Evolutionary conservation across 2,797 vertebrate species (phyloP), one percentile per base, ranked within the genome.

Genomic region (Xenopus petersii): DNA sequence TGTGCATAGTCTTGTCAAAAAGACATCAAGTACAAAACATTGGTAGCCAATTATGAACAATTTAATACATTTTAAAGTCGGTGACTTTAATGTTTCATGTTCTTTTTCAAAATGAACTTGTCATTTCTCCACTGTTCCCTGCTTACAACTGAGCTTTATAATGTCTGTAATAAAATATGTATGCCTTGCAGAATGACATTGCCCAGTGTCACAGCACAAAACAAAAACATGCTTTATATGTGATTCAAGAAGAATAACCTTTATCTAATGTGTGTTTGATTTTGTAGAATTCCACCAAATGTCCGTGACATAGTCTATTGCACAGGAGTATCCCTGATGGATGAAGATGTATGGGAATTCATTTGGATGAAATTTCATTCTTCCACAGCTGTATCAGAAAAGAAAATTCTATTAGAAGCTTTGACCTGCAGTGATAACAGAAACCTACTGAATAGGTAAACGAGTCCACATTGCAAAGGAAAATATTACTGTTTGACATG

Each of bases 311-410:
- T 99, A 0, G 96, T 98, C 7, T 99, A 99, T 89, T 98, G 97
- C 84, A 98, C 96, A 0, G 97, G 96, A 66, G 97, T 99, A 72
- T 98, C 96, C 0, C 86, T 99, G 81, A 94, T 98, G 91, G 97
- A 98, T 80, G 96, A 98, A 87, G 97, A 98, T 70, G 95, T 98
- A 75, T 99, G 97, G 97, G 97, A 99, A 83, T 99, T 99, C 84
- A 96, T 99, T 84, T 99, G 97, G 97, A 99, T 97, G 96, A 99
- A 98, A 90, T 98, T 98, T 80, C 96, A 98, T 89, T 98, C 96
- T 2, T 93, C 94, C 26, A 93, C 85, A 16, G 95, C 94, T 10
- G 89, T 98, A 3, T 98, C 97, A 0, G 97, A 99, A 89, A 98
- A 98, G 89, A 99, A 98, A 87, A 94, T 99, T 82, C 87, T 99